Evolutionary conservation across 2,113 vertebrate species (phyloP).

Genomic region (Malurus cyaneus): DNA sequence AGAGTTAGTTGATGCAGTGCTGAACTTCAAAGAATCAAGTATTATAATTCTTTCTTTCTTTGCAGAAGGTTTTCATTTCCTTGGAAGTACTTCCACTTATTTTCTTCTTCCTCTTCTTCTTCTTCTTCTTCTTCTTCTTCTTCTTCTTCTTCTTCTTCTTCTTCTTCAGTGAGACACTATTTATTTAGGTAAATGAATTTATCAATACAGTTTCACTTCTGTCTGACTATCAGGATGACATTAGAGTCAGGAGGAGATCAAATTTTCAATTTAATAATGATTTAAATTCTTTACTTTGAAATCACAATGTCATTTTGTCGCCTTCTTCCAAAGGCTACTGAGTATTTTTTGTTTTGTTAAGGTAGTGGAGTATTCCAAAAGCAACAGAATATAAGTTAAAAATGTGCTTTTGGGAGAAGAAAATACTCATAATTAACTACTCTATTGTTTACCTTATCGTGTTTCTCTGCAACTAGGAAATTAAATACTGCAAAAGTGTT

Average conservation of each 20-base stretch:
- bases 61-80: neutral
- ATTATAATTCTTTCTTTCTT: neutral
- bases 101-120: neutral
- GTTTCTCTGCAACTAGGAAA: neutral
- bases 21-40: neutral
- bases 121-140: too few relatives aligned
- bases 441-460: neutral
- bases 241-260: neutral
- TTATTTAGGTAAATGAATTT: neutral
- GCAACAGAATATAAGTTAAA: neutral
- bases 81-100: neutral
- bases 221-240: neutral
- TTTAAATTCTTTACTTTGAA: neutral
- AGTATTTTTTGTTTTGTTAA: neutral
- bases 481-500: neutral
- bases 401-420: neutral
- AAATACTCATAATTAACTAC: slow-evolving; percentile 1
- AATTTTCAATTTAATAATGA: neutral
- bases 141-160: too few relatives aligned
- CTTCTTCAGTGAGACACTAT: neutral
- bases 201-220: neutral
- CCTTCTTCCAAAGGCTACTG: neutral
- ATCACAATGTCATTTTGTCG: neutral
- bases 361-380: neutral
- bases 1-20: neutral